A percentile compares a stretch with the other conserved stretches of the same genome.
Evolutionary conservation across 2,113 vertebrate genomes (phyloP).

Genomic region (Vulpes ferrilata): DNA sequence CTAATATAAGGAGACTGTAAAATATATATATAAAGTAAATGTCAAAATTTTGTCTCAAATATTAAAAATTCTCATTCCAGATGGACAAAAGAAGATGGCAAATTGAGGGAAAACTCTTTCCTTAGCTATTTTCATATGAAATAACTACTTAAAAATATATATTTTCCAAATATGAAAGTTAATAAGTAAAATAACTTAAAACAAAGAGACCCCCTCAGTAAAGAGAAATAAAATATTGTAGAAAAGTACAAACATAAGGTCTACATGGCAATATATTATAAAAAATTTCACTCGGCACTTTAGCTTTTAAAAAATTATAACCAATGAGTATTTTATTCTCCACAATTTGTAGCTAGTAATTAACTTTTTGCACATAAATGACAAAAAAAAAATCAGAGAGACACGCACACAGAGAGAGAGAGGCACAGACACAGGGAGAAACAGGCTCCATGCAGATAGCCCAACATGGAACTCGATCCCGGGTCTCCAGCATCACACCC

Average conservation of each 20-base stretch:
- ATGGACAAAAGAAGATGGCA: not conserved
- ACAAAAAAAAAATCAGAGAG: not conserved
- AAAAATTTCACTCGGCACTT: not conserved
- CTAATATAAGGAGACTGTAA: not conserved
- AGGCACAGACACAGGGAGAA: too few species aligned
- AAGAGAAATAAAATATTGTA: not conserved
- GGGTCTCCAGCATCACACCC: too few species aligned
- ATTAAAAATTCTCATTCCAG: not conserved
- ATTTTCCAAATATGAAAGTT: not conserved
- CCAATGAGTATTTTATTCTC: not conserved
- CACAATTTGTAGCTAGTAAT: not conserved
- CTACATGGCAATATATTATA: not conserved
- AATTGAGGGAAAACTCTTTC: not conserved
- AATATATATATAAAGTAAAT: not conserved
- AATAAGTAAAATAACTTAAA: not conserved
- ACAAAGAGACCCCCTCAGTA: not conserved
- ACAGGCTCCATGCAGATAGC: too few species aligned
- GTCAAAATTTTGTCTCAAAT: not conserved
- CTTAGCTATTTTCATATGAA: not conserved
- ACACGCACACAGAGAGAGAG: too few species aligned
- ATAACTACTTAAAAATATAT: not conserved
- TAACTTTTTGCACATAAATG: not conserved
- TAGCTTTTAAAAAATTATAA: conserved; percentile 16
- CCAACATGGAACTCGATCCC: too few species aligned
- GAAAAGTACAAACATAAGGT: not conserved